Conservation (phyloP, 2,113 vertebrate species). For the Romanogobio albipinnatus region DNA sequence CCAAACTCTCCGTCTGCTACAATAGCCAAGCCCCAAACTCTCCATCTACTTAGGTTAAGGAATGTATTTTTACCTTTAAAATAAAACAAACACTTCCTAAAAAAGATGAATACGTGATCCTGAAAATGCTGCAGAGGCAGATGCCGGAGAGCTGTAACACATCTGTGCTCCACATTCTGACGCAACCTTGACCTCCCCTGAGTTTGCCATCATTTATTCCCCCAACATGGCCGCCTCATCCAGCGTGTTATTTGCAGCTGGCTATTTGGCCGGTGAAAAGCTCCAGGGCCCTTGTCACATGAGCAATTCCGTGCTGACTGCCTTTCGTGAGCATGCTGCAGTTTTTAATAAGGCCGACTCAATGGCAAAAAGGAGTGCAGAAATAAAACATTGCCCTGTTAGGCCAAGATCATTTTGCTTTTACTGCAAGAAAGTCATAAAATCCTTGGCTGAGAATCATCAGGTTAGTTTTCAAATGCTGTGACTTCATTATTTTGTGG, state of each 20-base stretch:
- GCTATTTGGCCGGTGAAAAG: conserved; percentile 42
- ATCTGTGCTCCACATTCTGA: conserved; percentile 71
- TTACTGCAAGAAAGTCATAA: neutral
- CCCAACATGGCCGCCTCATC: conserved; percentile 65
- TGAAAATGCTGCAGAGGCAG: conserved; percentile 62
- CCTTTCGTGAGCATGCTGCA: conserved; percentile 31
- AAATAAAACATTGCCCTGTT: conserved; percentile 7
- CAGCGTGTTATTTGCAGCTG: conserved; percentile 70
- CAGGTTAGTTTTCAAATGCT: conserved; percentile 1
- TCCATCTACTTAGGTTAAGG: no score
- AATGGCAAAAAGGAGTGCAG: conserved; percentile 9
- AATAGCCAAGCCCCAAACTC: no score
- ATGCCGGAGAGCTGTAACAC: conserved; percentile 68
- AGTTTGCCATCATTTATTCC: conserved; percentile 68
- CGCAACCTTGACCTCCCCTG: conserved; percentile 66
- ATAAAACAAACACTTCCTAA: neutral
- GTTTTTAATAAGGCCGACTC: conserved; percentile 39
- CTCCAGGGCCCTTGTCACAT: conserved; percentile 31
- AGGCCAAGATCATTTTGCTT: neutral
- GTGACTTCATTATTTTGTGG: neutral
- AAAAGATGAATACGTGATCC: neutral
- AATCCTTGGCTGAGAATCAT: neutral
- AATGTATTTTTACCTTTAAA: no score
- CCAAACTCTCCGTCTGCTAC: no score
- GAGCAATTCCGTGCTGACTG: neutral